Base-by-base conservation (phyloP, 2,797 vertebrate species). In the Prunella strophiata region DNA sequence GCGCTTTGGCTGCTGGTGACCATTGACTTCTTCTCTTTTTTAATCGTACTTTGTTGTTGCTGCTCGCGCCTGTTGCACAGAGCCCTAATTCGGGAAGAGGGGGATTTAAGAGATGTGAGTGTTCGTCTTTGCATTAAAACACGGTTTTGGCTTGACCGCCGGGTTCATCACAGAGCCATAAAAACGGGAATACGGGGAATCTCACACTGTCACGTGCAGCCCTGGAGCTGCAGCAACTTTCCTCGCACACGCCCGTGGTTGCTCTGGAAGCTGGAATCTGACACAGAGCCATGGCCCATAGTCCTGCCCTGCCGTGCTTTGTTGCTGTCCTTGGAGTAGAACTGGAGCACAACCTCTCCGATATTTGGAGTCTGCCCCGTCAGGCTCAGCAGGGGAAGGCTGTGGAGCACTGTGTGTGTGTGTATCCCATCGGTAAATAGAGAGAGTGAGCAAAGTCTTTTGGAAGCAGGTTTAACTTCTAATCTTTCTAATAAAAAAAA, bases 151-250 rank as follows among this genome's bases (percentile, higher is more conserved):
- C 16, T n/a, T 26, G 10, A 5, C 17, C 3, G 0, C 27, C 3
- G 1, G 2, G 17, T 58, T 65, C 38, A 6, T 43, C 54, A 0
- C 3, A 14, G 26, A 50, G 18, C 42, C 34, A 0, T 29, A 29
- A 43, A 65, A 66, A 7, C 1, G 10, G n/a, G 8, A 54, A 1
- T 7, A 3, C 0, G 10, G 25, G 47, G 59, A 32, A 5, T 4
- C 62, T 20, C 4, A 0, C 11, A 0, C 5, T 20, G 12, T 22
- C 19, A 1, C 5, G 2, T 5, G 10, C 25, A 38, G 82, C 8
- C 7, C 40, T 17, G 43, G 21, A 30, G 42, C 66, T 22, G 68
- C 34, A 1, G 0, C 0, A 6, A 0, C 62, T 63, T n/a, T 34
- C 19, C 10, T 14, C 21, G 32, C 55, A 5, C 16, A 7, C 9